Evolutionary conservation across 2,797 vertebrate species (phyloP).

Genomic region (Enteromius unitaeniatus): DNA sequence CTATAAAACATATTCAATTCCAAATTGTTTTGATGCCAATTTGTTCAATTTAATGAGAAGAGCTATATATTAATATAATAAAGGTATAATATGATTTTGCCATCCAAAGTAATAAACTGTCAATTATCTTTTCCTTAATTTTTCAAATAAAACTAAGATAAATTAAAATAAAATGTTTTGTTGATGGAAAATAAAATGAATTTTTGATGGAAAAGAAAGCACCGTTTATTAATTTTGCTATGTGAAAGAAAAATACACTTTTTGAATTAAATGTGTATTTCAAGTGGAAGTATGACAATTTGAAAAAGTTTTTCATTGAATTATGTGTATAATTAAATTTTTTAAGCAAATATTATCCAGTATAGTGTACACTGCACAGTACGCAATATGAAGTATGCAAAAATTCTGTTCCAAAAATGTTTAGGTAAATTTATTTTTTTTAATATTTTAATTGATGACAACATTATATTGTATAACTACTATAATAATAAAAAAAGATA

Average conservation of each 20-base stretch:
- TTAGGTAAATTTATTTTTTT: no score
- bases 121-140: neutral
- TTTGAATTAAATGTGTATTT: neutral
- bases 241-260: neutral
- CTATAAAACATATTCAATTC: neutral
- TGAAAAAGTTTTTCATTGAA: neutral
- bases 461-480: neutral
- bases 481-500: neutral
- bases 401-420: neutral
- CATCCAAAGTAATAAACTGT: neutral
- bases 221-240: neutral
- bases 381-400: neutral
- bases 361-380: neutral
- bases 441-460: neutral
- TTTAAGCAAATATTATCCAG: neutral
- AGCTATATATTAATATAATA: neutral
- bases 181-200: neutral
- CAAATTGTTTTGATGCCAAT: neutral
- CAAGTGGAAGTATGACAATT: neutral
- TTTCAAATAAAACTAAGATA: neutral
- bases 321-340: neutral
- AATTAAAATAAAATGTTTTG: neutral
- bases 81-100: neutral
- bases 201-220: neutral
- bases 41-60: neutral